phyloP scores from a whole-genome alignment of 2,113 vertebrate species.

The Salvelinus namaycush region DNA sequence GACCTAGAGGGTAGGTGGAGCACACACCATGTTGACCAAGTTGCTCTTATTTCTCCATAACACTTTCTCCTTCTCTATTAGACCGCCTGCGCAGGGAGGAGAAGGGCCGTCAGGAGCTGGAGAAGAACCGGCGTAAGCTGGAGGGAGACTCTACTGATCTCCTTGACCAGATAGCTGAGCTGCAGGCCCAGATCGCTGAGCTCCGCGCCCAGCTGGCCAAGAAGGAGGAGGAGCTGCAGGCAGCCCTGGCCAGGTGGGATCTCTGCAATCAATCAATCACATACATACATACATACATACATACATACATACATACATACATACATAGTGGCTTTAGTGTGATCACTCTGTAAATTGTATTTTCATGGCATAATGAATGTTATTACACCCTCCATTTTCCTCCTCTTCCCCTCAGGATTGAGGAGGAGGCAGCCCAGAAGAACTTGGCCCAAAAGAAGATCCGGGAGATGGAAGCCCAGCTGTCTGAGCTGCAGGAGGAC shows the following conservation, averaged over 20 bases:
- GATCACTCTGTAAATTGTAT: too few species aligned
- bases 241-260: slow-evolving; percentile 87
- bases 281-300: too few species aligned
- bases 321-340: too few species aligned
- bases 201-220: slow-evolving; percentile 94
- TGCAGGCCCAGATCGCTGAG: slow-evolving; percentile 96
- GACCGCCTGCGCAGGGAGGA: slow-evolving; percentile 93
- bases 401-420: slow-evolving; percentile 79
- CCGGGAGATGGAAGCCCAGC: slow-evolving; percentile 92
- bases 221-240: slow-evolving; percentile 96
- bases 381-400: not conserved
- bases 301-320: not conserved
- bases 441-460: slow-evolving; percentile 96
- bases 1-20: slow-evolving; percentile 88
- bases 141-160: slow-evolving; percentile 93
- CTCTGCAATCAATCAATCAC: too few species aligned
- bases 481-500: slow-evolving; percentile 94
- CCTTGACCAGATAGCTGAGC: slow-evolving; percentile 91
- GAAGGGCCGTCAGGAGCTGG: slow-evolving; percentile 92
- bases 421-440: slow-evolving; percentile 94
- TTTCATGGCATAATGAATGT: not conserved
- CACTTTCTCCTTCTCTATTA: slow-evolving; percentile 43
- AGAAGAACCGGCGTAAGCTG: slow-evolving; percentile 95
- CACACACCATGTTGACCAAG: not conserved
- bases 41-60: not conserved